Percentiles rank a stretch among this genome's conserved stretches.
Conservation (phyloP, 2,113 vertebrate species). For the Tupaia tana region DNA sequence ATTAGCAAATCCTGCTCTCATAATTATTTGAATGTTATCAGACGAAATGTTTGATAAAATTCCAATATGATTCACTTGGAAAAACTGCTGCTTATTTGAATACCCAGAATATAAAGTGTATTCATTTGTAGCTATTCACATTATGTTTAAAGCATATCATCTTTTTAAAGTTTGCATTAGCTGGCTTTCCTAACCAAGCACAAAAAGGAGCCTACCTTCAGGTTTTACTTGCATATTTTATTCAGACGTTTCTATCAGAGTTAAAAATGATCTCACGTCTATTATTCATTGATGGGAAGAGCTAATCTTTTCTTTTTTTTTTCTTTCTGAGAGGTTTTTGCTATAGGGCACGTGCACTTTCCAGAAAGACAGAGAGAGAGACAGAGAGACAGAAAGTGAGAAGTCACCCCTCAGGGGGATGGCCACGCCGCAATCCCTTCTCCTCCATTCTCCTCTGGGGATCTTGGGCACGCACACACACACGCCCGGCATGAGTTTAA, state of each 20-base stretch:
- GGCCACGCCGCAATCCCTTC: no score
- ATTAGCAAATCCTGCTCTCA: slow-evolving; percentile 82
- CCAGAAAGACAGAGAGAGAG: no score
- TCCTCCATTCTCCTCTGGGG: no score
- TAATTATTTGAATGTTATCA: slow-evolving; percentile 84
- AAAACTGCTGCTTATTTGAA: slow-evolving; percentile 77
- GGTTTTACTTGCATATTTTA: slow-evolving; percentile 66
- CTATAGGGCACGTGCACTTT: no score
- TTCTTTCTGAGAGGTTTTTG: no score
- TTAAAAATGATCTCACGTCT: slow-evolving; percentile 71
- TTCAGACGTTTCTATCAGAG: slow-evolving; percentile 60
- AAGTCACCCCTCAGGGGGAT: no score
- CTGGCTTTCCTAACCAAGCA: slow-evolving; percentile 71
- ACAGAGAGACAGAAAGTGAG: no score
- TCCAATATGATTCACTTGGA: slow-evolving; percentile 78
- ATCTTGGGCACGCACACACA: no score
- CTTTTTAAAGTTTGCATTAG: slow-evolving; percentile 72
- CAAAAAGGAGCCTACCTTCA: slow-evolving; percentile 60
- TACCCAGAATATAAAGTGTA: slow-evolving; percentile 70
- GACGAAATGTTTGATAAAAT: slow-evolving; percentile 84
- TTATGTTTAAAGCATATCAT: slow-evolving; percentile 69
- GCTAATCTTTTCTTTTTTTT: not conserved
- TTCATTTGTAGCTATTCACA: slow-evolving; percentile 71
- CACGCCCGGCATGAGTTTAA: no score
- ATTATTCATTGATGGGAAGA: slow-evolving; percentile 60